Base-by-base conservation (phyloP, 2,113 vertebrate genomes). In the Hemiprocne comata region DNA sequence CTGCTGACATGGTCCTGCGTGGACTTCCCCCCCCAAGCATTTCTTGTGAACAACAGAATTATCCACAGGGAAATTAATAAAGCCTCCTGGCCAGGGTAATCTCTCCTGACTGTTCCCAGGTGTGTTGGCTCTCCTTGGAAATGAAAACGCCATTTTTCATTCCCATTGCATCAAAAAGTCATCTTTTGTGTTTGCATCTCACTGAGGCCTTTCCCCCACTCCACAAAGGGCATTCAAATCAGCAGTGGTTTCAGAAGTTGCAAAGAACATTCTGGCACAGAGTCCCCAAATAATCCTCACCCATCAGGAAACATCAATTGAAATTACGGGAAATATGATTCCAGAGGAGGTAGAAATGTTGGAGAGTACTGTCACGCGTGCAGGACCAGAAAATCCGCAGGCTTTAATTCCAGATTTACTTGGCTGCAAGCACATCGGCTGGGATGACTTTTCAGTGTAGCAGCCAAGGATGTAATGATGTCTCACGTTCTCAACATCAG, bases 51-150 rank as follows among this genome's bases (percentile, higher is more conserved):
- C 12, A 18, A 21, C 2, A 0, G 11, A n/a, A 29, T 21, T 6
- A 10, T 0, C 31, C 2, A 0, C 2, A 7, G 17, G 44, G 64
- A 9, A 40, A n/a, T 3, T 0, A 36, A 12, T 20, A 17, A 75
- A 51, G 2, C 7, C 13, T 44, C 36, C 61, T 1, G 5, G 15
- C 4, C 38, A 23, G 6, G 21, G 15, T 3, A 26, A 26, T 5
- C 0, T 3, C 48, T 72, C 23, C 80, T 73, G 50, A 25, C 21
- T 4, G 11, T 11, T 75, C 54, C 51, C 4, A 1, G 7, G 8
- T 11, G 9, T 20, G 6, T 44, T 72, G 4, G 8, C 33, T 58
- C 10, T 54, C 28, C 5, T 24, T 26, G 46, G 16, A 40, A 60
- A 23, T 19, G 25, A 61, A 92, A 38, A 54, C 23, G 31, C 18